Base-by-base conservation (phyloP, 2,888 invertebrate genomes). In the Empis stercorea region DNA sequence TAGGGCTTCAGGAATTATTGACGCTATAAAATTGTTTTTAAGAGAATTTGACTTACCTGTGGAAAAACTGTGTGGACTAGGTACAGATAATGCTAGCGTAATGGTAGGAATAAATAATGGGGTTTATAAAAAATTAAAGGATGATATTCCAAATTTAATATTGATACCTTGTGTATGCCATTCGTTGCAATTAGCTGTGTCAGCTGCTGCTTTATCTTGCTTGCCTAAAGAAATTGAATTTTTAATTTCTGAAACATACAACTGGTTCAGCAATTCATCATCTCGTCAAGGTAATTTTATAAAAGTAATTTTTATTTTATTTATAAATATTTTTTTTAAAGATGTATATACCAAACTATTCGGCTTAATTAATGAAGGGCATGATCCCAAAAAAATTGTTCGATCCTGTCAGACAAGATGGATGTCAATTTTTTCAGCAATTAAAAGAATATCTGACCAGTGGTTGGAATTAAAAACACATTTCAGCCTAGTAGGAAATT, bases 71-170 rank as follows among this genome's bases (percentile, higher is more conserved):
- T 14, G 15, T 17, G 16, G 43, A 10, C 10, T 43, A 17, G 43
- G 16, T 3, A 43, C 43, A 6, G 40, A 40, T 16, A 45, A 45
- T 45, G 40, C 45, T 4, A 45, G 30, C 34, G 45, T 39, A n/a
- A 40, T 40, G 45, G 32, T 40, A n/a, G 40, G 45, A 4, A 6
- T 15, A 30, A 45, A 45, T 9, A 40, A 11, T 13, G 39, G 40
- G 4, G 39, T 45, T 20, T 20, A 40, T 37, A 27, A 39, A 17
- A 39, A 32, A 17, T 17, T 45, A 32, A 30, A 15, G 11, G 17
- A 20, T 13, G 7, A 39, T 10, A 40, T 20, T 40, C 13, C 30
- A 6, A 17, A 32, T 13, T 13, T 40, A 16, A 40, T 45, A 4
- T 20, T 45, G 7, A 40, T 45, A n/a, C 45, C 14, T 4, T 45